Evolutionary conservation across 2,888 invertebrate genomes (phyloP).

Genomic region (Drosophila monieri): DNA sequence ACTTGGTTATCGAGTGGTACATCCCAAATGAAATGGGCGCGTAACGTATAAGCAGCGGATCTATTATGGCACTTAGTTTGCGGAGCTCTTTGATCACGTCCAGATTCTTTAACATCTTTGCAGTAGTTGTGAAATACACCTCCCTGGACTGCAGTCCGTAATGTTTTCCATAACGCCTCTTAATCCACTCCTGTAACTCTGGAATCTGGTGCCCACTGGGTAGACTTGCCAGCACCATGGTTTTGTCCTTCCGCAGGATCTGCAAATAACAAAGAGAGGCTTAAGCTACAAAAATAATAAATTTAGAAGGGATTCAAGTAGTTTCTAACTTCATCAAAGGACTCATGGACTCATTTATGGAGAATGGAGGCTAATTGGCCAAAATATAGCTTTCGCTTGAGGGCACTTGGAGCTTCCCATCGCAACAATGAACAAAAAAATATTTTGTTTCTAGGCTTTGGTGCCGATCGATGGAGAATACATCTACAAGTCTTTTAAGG

Average conservation of each 20-base stretch:
- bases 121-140: background rate
- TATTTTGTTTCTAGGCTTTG: too few relatives aligned
- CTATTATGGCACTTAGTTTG: background rate
- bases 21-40: background rate
- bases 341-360: too few relatives aligned
- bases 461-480: too few relatives aligned
- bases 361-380: too few relatives aligned
- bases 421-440: too few relatives aligned
- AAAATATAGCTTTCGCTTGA: too few relatives aligned
- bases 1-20: background rate
- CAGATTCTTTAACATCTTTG: background rate
- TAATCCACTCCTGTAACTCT: conserved; percentile 55
- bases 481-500: too few relatives aligned
- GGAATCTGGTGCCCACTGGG: conserved; percentile 60
- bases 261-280: background rate
- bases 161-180: conserved; percentile 48
- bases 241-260: conserved; percentile 50
- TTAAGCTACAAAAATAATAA: too few relatives aligned
- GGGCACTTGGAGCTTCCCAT: too few relatives aligned
- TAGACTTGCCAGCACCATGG: conserved; percentile 62
- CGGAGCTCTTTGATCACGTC: background rate
- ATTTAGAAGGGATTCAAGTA: too few relatives aligned
- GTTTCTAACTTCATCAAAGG: too few relatives aligned
- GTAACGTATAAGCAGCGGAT: background rate
- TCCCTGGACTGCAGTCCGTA: conserved; percentile 14